Evolutionary conservation across 1,140 invertebrate genomes (phyloP), one percentile per base, ranked within the genome.

Genomic region (Drosophila parvula): DNA sequence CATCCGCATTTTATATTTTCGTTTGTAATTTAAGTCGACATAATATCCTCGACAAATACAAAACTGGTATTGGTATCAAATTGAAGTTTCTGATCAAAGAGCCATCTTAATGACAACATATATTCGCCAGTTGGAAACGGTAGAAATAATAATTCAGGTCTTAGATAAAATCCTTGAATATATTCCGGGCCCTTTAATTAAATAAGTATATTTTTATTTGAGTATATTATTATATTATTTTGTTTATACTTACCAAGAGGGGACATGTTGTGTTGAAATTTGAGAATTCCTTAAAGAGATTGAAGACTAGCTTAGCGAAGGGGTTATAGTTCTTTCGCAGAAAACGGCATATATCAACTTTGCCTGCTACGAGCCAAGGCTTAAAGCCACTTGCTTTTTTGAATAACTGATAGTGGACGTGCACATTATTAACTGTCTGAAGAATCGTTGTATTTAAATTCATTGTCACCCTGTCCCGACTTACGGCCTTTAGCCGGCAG

Each of bases 31-130:
- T 34, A 34, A 0, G 10, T 8, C 1, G 14, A 36, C 0, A 0
- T 36, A 1, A 53, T 5, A 36, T 53, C 50, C 50, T 53, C 32
- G 3, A 34, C 12, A 11, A 53, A 53, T 11, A 18, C 7, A 34
- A 53, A 36, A 36, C 32, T 53, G 7, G 36, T 16, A 36, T 53
- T 53, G 4, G 50, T 53, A 11, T 53, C 32, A 53, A 36, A 36
- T 12, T 22, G 32, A 22, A 53, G 50, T 18, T 4, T 53, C 4
- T 9, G 6, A 22, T 53, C 12, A 36, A 53, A 53, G 12, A 22
- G 36, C 50, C 32, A 53, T 0, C 50, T 4, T 0, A 53, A 36
- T 14, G 32, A 11, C 16, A 53, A 8, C 50, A 18, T 18, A 34
- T 51, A 51, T 14, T 51, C 30, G 11, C 50, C 50, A 14, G 11